Conservation (phyloP, 1,140 invertebrate genomes). For the Hylyphantes graminicola region DNA sequence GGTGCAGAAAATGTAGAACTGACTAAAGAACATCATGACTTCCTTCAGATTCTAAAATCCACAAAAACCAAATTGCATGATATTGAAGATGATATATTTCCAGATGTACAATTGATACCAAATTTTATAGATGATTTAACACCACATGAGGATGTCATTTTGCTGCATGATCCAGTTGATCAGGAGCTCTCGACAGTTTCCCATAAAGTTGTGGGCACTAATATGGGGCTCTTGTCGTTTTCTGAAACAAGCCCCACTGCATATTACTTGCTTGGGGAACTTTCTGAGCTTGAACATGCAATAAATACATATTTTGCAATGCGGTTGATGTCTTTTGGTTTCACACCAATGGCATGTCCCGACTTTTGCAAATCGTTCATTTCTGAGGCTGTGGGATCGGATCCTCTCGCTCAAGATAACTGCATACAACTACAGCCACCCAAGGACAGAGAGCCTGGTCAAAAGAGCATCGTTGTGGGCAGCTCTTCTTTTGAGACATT, state of each 20-base stretch:
- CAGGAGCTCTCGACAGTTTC: neutral
- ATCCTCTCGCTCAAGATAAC: constrained; percentile 14
- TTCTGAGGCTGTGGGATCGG: constrained; percentile 26
- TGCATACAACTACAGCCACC: neutral
- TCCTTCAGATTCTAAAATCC: neutral
- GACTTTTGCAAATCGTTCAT: constrained; percentile 51
- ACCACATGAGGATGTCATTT: neutral
- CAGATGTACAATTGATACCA: constrained; percentile 18
- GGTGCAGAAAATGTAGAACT: neutral
- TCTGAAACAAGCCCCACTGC: neutral
- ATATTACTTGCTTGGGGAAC: constrained; percentile 17
- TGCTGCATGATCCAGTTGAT: neutral
- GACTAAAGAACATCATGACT: neutral
- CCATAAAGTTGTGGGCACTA: neutral
- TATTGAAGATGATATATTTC: constrained; percentile 28
- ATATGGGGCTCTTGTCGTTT: neutral
- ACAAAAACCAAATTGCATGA: constrained; percentile 22
- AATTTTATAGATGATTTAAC: constrained; percentile 8
- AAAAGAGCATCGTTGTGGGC: constrained; percentile 30
- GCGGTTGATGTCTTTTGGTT: neutral
- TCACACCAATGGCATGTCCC: constrained; percentile 15
- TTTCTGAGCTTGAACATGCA: constrained; percentile 24
- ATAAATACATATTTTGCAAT: constrained; percentile 26
- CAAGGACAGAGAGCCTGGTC: constrained; percentile 2
- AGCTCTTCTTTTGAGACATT: constrained; percentile 38